These are phyloP conservation scores for Ormia ochracea DNA, from an alignment of 2,888 invertebrate genomes.

Conservation along the genomic window DNA sequence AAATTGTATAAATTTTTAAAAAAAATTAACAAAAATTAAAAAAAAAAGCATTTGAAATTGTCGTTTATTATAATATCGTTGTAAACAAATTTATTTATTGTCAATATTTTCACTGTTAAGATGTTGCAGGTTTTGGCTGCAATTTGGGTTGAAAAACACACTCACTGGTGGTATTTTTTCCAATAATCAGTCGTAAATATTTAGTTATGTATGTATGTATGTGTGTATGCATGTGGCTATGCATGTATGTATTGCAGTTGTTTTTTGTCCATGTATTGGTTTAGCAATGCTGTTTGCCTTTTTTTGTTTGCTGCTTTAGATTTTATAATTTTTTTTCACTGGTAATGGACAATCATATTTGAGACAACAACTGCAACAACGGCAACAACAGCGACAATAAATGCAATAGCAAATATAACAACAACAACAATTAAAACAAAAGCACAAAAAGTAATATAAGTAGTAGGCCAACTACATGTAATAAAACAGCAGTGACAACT, in stretches of 20 bases:
- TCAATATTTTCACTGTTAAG: constrained; percentile 27
- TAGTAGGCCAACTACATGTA: constrained; percentile 63
- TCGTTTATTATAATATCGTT: constrained; percentile 6
- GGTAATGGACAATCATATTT: constrained; percentile 62
- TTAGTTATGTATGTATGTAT: neutral
- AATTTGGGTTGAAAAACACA: constrained; percentile 27
- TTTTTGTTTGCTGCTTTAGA: constrained; percentile 11
- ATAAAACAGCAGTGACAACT: constrained; percentile 63
- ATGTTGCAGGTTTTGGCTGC: constrained; percentile 29
- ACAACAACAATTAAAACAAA: constrained; percentile 24
- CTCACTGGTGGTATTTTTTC: constrained; percentile 54
- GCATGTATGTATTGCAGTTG: neutral
- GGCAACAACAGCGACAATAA: neutral
- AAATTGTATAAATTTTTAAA: too few species aligned
- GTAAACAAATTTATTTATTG: too few species aligned
- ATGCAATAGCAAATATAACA: neutral
- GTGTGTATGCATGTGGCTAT: neutral
- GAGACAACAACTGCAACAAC: constrained; percentile 50
- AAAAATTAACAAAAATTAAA: too few species aligned
- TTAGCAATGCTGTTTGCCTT: constrained; percentile 59
- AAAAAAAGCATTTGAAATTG: too few species aligned
- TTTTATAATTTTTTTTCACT: constrained; percentile 18
- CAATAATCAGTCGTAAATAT: neutral
- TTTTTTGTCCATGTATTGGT: constrained; percentile 29
- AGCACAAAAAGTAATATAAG: constrained; percentile 57